phyloP scores from a whole-genome alignment of 2,888 invertebrate genomes.

The Morpho achilles region DNA sequence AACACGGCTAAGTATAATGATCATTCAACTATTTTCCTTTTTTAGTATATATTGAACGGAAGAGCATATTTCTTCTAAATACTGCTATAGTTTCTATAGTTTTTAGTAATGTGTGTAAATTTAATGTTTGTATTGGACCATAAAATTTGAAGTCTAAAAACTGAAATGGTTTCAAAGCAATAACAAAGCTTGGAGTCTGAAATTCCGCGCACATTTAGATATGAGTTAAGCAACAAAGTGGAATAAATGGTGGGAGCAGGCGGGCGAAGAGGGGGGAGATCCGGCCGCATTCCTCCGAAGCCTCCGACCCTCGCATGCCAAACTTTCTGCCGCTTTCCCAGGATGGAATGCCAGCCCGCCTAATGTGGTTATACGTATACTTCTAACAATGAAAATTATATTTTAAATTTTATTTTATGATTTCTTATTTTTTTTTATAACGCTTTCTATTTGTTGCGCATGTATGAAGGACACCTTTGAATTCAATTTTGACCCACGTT shows the following conservation, averaged over 20 bases:
- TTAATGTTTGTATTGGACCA: background rate
- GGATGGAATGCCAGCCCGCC: conserved; percentile 44
- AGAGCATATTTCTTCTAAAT: too few relatives aligned
- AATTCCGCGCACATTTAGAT: conserved; percentile 28
- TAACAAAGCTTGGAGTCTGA: conserved; percentile 21
- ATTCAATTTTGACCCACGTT: too few relatives aligned
- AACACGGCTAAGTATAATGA: too few relatives aligned
- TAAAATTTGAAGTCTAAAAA: background rate
- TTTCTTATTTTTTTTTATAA: too few relatives aligned
- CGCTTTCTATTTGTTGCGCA: too few relatives aligned
- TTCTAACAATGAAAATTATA: conserved; percentile 17
- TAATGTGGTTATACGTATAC: conserved; percentile 34
- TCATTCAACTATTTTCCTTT: too few relatives aligned
- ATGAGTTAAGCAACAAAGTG: conserved; percentile 31
- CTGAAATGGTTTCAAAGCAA: conserved; percentile 8
- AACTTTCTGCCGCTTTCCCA: conserved; percentile 54
- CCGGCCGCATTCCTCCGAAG: conserved; percentile 71
- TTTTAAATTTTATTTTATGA: background rate
- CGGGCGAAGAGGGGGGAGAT: conserved; percentile 31
- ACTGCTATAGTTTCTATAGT: too few relatives aligned
- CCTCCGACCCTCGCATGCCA: conserved; percentile 53
- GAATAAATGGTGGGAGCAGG: conserved; percentile 34
- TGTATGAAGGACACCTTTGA: too few relatives aligned
- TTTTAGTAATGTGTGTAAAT: too few relatives aligned
- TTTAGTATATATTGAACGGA: too few relatives aligned